These are phyloP conservation scores for Serripes groenlandicus DNA, from an alignment of 2,888 invertebrate genomes.

Conservation along the genomic window DNA sequence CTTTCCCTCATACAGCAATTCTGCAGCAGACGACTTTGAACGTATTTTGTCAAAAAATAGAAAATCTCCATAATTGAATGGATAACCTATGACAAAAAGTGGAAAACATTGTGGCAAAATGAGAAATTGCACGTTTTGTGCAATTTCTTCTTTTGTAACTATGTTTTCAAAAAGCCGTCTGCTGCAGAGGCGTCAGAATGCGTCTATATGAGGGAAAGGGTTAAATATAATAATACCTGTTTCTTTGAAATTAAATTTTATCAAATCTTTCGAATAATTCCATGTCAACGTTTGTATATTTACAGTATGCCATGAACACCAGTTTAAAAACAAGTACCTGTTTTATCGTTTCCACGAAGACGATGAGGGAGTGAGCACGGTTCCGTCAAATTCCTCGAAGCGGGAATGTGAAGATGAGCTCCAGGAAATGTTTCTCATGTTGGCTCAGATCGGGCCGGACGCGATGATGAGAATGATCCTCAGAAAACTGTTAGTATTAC, in stretches of 20 bases:
- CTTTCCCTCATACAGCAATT: too few relatives aligned
- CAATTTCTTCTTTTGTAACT: background rate
- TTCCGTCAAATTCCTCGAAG: conserved; percentile 77
- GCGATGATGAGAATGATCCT: conserved; percentile 93
- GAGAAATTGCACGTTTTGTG: background rate
- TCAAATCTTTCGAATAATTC: too few relatives aligned
- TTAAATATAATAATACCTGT: background rate
- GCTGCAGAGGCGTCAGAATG: background rate
- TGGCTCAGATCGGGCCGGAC: conserved; percentile 92
- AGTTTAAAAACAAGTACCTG: conserved; percentile 93
- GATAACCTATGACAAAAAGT: too few relatives aligned
- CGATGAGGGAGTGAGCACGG: conserved; percentile 88
- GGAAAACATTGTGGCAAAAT: background rate
- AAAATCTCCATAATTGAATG: too few relatives aligned
- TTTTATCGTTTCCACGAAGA: conserved; percentile 93
- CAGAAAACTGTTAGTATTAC: conserved; percentile 91
- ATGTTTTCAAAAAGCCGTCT: background rate
- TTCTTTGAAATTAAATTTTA: background rate
- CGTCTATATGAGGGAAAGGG: background rate
- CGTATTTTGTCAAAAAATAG: too few relatives aligned
- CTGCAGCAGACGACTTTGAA: too few relatives aligned
- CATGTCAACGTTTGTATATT: background rate
- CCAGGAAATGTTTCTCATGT: conserved; percentile 89
- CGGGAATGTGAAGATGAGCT: conserved; percentile 89
- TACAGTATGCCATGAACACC: conserved; percentile 92